Base-by-base conservation (phyloP, 1,140 invertebrate species). In the Melipona quadrifasciata region DNA sequence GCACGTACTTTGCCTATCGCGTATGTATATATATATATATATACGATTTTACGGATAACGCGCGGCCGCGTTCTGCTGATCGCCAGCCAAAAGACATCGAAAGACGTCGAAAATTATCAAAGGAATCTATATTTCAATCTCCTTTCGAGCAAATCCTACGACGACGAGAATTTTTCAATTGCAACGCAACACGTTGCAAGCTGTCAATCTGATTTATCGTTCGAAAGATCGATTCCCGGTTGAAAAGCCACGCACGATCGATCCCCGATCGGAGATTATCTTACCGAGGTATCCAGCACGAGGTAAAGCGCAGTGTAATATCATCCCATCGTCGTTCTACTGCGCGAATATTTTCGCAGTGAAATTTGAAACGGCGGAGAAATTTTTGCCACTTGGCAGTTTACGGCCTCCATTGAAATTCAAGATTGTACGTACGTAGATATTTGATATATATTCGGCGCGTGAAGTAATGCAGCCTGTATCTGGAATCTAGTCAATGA, bases 1-100 rank as follows among this genome's bases (percentile, higher is more conserved):
- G 12, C 71, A 74, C 84, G 84, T 85, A 70, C 71, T 85, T 82
- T 61, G 79, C 71, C 71, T 81, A 85, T 85, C 79, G 71, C 83
- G 24, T 67, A 78, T 31, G 76, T 58, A 47, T 47, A 6, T 47
- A 65, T 53, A 65, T 58, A 47, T 47, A 6, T 47, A 65, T 53
- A 65, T 75, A 81, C 64, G 79, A 75, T 85, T 81, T 84, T 73
- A 74, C 77, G 51, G 77, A 85, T 80, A 65, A 73, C 83, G 58
- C 34, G 68, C 11, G 31, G 1, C n/a, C 77, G 82, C 51, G 51
- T 84, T 70, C 74, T 76, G 21, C 57, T 57, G 74, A 64, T 61
- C 74, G 73, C 55, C 39, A 19, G 24, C 34, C 31, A 31, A 31
- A 31, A 31, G 31, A 31, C 31, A 31, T 31, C 31, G 31, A n/a